A percentile compares a stretch with the other conserved stretches of the same genome.
These are phyloP conservation scores for Neomicropteryx cornuta DNA, from an alignment of 1,140 invertebrate genomes.

Conservation along the genomic window DNA sequence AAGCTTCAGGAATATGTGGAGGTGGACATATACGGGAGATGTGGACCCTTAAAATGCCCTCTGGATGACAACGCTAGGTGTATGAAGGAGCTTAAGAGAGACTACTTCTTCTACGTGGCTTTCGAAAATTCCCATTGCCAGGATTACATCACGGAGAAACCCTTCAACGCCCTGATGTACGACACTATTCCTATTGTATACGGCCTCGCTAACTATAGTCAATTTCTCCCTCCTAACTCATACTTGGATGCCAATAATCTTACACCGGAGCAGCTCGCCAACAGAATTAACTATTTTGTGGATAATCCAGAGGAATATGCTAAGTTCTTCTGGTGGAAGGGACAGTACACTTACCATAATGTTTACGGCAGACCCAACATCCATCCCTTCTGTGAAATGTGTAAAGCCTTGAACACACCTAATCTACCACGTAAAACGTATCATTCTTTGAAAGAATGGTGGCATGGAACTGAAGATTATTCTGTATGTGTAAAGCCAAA, in stretches of 20 bases:
- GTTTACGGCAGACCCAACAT: slow-evolving; percentile 1
- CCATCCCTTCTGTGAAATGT: slow-evolving; percentile 4
- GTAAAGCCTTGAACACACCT: slow-evolving; percentile 6
- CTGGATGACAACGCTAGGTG: slow-evolving; percentile 22
- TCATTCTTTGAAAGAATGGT: too few relatives aligned
- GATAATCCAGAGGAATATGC: slow-evolving; percentile 29
- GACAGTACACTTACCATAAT: slow-evolving; percentile 2
- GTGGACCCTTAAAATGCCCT: slow-evolving; percentile 28
- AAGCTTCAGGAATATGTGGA: slow-evolving; percentile 43
- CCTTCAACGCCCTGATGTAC: slow-evolving; percentile 29
- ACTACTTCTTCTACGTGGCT: slow-evolving; percentile 52
- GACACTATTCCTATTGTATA: slow-evolving; percentile 44
- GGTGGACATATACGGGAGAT: slow-evolving; percentile 58
- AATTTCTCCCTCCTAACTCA: slow-evolving; percentile 22
- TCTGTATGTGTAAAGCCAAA: too few relatives aligned
- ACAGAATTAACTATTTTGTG: slow-evolving; percentile 38
- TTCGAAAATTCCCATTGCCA: slow-evolving; percentile 47
- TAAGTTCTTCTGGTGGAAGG: slow-evolving; percentile 42
- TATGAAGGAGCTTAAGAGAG: slow-evolving; percentile 28
- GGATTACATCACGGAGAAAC: slow-evolving; percentile 49
- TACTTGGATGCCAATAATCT: slow-evolving; percentile 50
- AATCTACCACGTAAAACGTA: too few relatives aligned
- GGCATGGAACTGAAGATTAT: too few relatives aligned
- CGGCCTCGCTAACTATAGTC: slow-evolving; percentile 43
- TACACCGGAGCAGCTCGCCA: slow-evolving; percentile 34